Evolutionary conservation across 2,888 invertebrate genomes (phyloP).

Genomic region (Pogonocherus hispidulus): DNA sequence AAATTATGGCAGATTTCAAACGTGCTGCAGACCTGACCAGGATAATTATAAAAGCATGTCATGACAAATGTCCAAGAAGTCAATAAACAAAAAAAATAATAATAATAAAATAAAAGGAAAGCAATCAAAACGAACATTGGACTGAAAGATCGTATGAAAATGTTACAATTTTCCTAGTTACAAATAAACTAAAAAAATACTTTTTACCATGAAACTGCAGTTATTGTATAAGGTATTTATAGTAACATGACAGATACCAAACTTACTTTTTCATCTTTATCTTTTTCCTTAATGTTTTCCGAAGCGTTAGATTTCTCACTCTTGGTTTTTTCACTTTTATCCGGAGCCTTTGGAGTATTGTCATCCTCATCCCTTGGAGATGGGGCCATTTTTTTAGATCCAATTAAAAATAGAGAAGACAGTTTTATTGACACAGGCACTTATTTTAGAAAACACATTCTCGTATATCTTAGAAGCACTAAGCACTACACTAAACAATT

Average conservation of each 20-base stretch:
- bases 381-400: constrained; percentile 76
- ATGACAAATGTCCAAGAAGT: background rate
- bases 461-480: constrained; percentile 22
- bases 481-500: constrained; percentile 38
- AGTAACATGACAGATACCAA: constrained; percentile 27
- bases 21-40: too few relatives aligned
- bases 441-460: constrained; percentile 45
- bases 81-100: background rate
- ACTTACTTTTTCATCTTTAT: constrained; percentile 59
- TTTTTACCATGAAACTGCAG: background rate
- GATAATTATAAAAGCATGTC: background rate
- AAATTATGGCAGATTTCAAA: background rate
- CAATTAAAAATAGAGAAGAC: constrained; percentile 43
- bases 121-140: background rate
- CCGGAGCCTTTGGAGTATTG: constrained; percentile 82
- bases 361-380: constrained; percentile 78
- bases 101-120: background rate
- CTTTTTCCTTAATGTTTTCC: constrained; percentile 64
- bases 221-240: constrained; percentile 20
- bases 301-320: constrained; percentile 68
- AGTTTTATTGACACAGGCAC: constrained; percentile 39
- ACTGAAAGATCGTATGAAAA: too few relatives aligned
- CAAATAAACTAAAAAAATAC: background rate
- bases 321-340: constrained; percentile 74
- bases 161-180: too few relatives aligned